phyloP scores from a whole-genome alignment of 2,888 invertebrate species.

The Aporophyla lueneburgensis region DNA sequence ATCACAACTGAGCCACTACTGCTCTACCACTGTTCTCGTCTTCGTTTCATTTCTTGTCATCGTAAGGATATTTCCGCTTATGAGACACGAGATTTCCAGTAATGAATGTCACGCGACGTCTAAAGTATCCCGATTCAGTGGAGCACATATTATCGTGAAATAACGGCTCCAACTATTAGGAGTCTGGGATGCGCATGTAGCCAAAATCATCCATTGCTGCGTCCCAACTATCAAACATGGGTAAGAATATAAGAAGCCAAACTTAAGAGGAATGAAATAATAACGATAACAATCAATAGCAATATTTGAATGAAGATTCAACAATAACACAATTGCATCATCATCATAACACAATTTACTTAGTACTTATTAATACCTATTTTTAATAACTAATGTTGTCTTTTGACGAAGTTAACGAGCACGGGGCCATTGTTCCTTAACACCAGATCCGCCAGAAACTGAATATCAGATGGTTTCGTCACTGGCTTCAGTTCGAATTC shows the following conservation, averaged over 20 bases:
- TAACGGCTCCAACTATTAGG: background rate
- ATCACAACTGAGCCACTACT: too few species aligned
- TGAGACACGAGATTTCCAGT: too few species aligned
- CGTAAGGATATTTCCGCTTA: too few species aligned
- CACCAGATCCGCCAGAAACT: constrained; percentile 76
- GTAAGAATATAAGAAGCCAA: background rate
- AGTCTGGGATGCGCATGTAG: background rate
- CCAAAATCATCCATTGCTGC: background rate
- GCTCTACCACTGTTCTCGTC: too few species aligned
- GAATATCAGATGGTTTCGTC: constrained; percentile 81
- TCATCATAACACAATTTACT: background rate
- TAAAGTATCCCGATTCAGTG: too few species aligned
- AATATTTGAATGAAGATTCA: background rate
- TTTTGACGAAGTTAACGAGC: constrained; percentile 67
- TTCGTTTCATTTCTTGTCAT: too few species aligned
- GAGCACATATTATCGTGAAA: too few species aligned
- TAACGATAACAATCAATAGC: background rate
- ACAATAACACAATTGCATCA: background rate
- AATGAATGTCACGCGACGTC: too few species aligned
- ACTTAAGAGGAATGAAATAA: background rate
- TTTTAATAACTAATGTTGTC: constrained; percentile 26
- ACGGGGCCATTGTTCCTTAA: constrained; percentile 78
- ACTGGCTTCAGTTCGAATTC: constrained; percentile 85
- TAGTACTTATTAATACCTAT: background rate
- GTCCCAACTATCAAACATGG: background rate